phyloP scores from a whole-genome alignment of 1,140 invertebrate genomes.

The Atta texana region DNA sequence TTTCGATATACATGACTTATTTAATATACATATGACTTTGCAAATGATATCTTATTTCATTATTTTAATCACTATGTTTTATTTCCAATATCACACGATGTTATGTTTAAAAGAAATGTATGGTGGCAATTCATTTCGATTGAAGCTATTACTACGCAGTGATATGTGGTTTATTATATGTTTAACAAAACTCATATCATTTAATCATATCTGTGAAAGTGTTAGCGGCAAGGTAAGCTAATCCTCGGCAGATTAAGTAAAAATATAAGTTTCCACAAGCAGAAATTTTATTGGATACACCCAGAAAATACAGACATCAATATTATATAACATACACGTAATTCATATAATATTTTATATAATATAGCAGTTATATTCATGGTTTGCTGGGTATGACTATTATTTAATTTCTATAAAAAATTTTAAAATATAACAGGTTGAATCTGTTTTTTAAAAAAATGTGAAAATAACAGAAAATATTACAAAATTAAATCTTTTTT shows the following conservation, averaged over 20 bases:
- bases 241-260: background rate
- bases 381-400: too few relatives aligned
- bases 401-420: background rate
- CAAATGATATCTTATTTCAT: constrained; percentile 18
- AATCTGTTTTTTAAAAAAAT: background rate
- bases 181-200: background rate
- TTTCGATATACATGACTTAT: background rate
- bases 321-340: too few relatives aligned
- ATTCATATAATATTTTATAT: too few relatives aligned
- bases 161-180: background rate
- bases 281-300: background rate
- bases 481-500: background rate
- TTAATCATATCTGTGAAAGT: constrained; percentile 33
- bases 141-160: background rate
- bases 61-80: background rate
- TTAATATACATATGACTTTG: constrained; percentile 8
- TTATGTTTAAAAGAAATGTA: constrained; percentile 8
- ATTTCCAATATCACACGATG: background rate
- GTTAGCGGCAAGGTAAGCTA: constrained; percentile 19
- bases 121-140: background rate
- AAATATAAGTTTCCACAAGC: background rate
- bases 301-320: too few relatives aligned
- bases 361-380: too few relatives aligned
- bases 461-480: background rate
- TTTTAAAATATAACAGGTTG: background rate